Evolutionary conservation across 2,113 vertebrate genomes (phyloP).

Genomic region (Lophochroa leadbeateri): DNA sequence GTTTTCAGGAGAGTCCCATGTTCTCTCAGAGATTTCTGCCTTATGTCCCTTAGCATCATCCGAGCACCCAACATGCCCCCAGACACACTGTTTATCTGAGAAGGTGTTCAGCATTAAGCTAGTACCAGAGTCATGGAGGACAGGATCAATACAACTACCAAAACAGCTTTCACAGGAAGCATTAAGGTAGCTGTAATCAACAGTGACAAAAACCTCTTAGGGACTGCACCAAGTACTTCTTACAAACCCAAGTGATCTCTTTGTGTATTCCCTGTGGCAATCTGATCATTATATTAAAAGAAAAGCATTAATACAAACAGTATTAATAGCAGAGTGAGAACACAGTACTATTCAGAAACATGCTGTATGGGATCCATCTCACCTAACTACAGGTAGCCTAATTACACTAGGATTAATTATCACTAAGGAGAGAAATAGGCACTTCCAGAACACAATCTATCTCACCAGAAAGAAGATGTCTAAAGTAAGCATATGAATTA

Average conservation of each 20-base stretch:
- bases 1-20: background rate
- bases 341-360: background rate
- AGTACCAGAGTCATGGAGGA: background rate
- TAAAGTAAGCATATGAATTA: background rate
- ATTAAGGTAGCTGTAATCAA: background rate
- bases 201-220: background rate
- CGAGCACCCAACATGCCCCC: background rate
- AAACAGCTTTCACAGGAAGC: background rate
- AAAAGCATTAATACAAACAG: background rate
- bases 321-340: background rate
- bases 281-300: background rate
- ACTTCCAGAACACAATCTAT: background rate
- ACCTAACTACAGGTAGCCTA: background rate
- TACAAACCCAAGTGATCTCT: background rate
- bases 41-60: background rate
- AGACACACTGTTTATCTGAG: rapidly evolving
- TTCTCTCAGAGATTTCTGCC: background rate
- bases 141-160: background rate
- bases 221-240: background rate
- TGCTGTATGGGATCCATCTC: background rate
- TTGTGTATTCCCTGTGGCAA: background rate
- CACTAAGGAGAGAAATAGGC: background rate
- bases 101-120: background rate
- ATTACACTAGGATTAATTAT: background rate
- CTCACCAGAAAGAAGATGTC: background rate